Conservation (phyloP, 2,113 vertebrate species). For the Eublepharis macularius region DNA sequence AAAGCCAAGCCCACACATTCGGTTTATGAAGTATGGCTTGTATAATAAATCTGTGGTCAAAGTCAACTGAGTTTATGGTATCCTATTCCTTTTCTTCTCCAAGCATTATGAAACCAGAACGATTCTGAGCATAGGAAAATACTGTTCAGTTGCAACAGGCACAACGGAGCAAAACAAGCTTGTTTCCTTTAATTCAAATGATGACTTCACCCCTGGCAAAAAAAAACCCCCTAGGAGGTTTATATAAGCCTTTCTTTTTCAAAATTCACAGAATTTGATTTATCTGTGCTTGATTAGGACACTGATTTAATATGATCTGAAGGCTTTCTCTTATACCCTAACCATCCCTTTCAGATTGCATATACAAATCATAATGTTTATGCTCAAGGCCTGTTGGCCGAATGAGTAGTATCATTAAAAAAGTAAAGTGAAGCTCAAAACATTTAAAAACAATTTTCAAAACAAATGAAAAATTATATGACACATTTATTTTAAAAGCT, state of each 20-base stretch:
- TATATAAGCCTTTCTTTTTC: not conserved
- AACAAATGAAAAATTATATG: too few relatives aligned
- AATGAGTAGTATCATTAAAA: too few relatives aligned
- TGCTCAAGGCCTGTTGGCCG: too few relatives aligned
- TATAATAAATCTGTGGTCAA: not conserved
- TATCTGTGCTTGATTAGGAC: not conserved
- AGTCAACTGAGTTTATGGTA: not conserved
- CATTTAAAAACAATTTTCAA: too few relatives aligned
- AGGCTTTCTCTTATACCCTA: not conserved
- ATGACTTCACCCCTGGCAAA: conserved; percentile 4
- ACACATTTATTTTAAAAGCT: too few relatives aligned
- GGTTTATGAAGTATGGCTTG: not conserved
- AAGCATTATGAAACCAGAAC: conserved; percentile 40
- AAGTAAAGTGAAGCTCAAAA: too few relatives aligned
- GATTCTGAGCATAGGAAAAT: conserved; percentile 37
- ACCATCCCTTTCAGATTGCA: not conserved
- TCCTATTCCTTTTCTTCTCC: conserved; percentile 23
- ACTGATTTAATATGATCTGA: not conserved
- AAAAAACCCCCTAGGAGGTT: not conserved
- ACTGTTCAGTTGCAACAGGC: not conserved
- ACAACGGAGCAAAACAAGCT: conserved; percentile 12
- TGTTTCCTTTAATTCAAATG: conserved; percentile 10
- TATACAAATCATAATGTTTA: too few relatives aligned
- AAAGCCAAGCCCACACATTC: not conserved
- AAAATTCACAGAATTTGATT: conserved; percentile 6